Percentiles rank a stretch among this genome's conserved stretches.
Evolutionary conservation across 2,797 vertebrate genomes (phyloP).

Genomic region (Chrosomus eos): DNA sequence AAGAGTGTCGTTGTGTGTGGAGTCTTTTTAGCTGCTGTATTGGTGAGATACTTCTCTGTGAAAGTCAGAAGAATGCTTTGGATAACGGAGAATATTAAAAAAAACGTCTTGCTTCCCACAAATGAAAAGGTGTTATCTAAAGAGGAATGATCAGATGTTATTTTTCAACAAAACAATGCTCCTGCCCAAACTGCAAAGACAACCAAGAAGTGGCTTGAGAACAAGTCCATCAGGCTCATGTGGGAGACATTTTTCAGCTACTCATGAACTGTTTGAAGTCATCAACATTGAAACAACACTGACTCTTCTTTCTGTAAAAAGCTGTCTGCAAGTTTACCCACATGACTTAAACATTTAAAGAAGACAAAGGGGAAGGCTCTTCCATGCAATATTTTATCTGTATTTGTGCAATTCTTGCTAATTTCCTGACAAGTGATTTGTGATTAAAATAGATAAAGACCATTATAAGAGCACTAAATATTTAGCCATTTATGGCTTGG

Average conservation of each 20-base stretch:
- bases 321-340: neutral
- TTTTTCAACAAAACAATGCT: neutral
- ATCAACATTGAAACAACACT: too few relatives aligned
- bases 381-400: neutral
- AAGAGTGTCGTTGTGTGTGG: neutral
- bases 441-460: neutral
- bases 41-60: neutral
- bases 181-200: too few relatives aligned
- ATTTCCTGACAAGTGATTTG: neutral
- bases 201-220: neutral
- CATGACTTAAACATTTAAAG: neutral
- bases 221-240: neutral
- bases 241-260: too few relatives aligned
- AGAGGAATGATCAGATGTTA: neutral
- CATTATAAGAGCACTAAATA: neutral
- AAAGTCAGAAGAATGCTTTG: neutral
- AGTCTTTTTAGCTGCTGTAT: neutral
- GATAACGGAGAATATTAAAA: neutral
- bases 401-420: neutral
- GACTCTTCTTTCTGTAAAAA: too few relatives aligned
- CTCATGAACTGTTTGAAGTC: too few relatives aligned
- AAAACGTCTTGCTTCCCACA: neutral
- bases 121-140: neutral
- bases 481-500: neutral
- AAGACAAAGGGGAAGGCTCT: neutral